A percentile compares a stretch with the other conserved stretches of the same genome.
phyloP scores from a whole-genome alignment of 1,140 invertebrate species.

The Lysiphlebus fabarum region DNA sequence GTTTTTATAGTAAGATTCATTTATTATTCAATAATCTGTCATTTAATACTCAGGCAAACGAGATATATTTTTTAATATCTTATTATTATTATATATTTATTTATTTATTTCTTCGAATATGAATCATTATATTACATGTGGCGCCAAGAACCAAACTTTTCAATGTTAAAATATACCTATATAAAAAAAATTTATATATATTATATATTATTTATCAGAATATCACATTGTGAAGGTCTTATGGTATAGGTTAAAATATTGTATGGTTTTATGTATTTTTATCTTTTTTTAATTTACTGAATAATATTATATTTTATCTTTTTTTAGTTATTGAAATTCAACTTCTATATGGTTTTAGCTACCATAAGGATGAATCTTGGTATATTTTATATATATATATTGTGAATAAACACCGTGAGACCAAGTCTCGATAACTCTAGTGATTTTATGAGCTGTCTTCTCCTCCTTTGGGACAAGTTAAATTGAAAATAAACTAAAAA shows the following conservation, averaged over 20 bases:
- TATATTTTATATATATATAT: not conserved
- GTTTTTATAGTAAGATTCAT: slow-evolving; percentile 9
- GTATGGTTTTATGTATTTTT: no score
- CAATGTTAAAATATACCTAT: slow-evolving; percentile 12
- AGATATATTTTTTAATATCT: not conserved
- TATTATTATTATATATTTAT: no score
- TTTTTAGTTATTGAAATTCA: no score
- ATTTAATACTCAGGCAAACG: slow-evolving; percentile 13
- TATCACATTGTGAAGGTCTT: not conserved
- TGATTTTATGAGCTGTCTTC: slow-evolving; percentile 25
- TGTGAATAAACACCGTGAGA: slow-evolving; percentile 22
- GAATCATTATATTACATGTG: slow-evolving; percentile 16
- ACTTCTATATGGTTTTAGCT: not conserved
- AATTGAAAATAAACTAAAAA: slow-evolving; percentile 5
- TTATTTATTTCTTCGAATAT: not conserved
- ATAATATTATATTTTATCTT: no score
- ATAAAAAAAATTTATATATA: slow-evolving; percentile 10
- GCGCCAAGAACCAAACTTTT: slow-evolving; percentile 21
- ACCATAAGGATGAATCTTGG: slow-evolving; percentile 3
- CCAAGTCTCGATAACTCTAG: slow-evolving; percentile 22
- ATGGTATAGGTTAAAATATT: no score
- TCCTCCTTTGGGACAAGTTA: slow-evolving; percentile 13
- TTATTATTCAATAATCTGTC: slow-evolving; percentile 24
- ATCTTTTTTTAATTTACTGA: no score
- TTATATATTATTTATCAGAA: not conserved